These are phyloP conservation scores for Caenorhabditis panamensis DNA, from an alignment of 2,888 invertebrate genomes.

Conservation along the genomic window DNA sequence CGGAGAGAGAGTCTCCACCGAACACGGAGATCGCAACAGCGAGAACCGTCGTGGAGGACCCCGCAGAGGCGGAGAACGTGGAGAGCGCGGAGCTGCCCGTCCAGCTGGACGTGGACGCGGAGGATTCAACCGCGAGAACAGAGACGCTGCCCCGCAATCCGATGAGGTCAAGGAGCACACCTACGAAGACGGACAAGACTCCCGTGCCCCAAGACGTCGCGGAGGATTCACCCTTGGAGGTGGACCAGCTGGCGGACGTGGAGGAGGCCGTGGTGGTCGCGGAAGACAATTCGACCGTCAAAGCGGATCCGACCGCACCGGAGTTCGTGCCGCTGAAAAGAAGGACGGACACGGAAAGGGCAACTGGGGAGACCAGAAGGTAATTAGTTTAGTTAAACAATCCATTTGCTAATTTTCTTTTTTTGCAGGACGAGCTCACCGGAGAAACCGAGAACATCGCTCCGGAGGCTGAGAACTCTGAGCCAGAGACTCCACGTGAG, in stretches of 20 bases:
- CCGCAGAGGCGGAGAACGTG: constrained; percentile 68
- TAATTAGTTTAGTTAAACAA: not conserved
- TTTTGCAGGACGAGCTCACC: constrained; percentile 71
- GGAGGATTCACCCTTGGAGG: constrained; percentile 65
- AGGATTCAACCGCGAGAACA: constrained; percentile 57
- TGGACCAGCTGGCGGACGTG: constrained; percentile 58
- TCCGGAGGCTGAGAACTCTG: constrained; percentile 61
- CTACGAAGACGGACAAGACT: constrained; percentile 54
- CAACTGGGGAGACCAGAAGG: constrained; percentile 79
- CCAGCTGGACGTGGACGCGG: constrained; percentile 69
- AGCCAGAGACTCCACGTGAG: constrained; percentile 72
- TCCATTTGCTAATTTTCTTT: not conserved
- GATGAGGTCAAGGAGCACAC: constrained; percentile 56
- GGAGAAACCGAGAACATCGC: constrained; percentile 73
- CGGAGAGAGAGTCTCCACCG: constrained; percentile 51
- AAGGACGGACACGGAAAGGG: constrained; percentile 82
- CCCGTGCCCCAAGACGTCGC: constrained; percentile 65
- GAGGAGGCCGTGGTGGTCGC: constrained; percentile 67
- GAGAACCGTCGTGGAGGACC: constrained; percentile 69
- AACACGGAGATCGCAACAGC: constrained; percentile 61
- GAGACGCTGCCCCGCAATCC: constrained; percentile 26
- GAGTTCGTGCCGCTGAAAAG: constrained; percentile 75
- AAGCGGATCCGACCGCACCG: constrained; percentile 77
- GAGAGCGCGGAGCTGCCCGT: constrained; percentile 58
- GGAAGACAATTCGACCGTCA: constrained; percentile 76